Percentiles rank a stretch among this genome's conserved stretches.
Evolutionary conservation across 2,888 invertebrate species (phyloP).

Genomic region (Amphipoea lucens): DNA sequence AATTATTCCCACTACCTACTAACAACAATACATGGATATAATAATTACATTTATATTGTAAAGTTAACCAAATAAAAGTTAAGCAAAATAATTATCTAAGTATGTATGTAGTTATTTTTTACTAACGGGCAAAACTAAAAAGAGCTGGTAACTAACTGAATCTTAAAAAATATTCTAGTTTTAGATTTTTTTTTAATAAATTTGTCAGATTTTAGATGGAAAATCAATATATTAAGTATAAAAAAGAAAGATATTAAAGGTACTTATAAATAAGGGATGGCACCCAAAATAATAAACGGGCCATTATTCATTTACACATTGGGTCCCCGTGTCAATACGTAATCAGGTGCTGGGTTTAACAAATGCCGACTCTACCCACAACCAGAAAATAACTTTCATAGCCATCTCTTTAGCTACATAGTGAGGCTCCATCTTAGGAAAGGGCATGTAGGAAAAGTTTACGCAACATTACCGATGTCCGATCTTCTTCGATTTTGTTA

Average conservation of each 20-base stretch:
- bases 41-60: background rate
- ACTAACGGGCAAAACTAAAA: background rate
- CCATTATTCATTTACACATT: background rate
- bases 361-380: background rate
- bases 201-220: background rate
- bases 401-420: background rate
- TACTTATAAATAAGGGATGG: background rate
- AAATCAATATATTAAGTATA: background rate
- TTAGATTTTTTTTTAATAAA: background rate
- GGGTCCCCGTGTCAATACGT: no score
- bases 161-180: background rate
- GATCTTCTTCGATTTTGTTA: background rate
- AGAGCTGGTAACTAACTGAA: background rate
- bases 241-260: background rate
- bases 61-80: background rate
- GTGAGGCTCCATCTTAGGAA: background rate
- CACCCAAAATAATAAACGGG: background rate
- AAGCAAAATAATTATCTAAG: background rate
- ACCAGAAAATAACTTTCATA: background rate
- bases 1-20: slow-evolving; percentile 21
- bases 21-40: slow-evolving; percentile 15
- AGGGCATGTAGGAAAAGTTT: background rate
- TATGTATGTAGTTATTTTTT: background rate
- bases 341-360: background rate
- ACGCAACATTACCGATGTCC: background rate